Base-by-base conservation (phyloP, 1,140 invertebrate species). In the Micrasema minimum region DNA sequence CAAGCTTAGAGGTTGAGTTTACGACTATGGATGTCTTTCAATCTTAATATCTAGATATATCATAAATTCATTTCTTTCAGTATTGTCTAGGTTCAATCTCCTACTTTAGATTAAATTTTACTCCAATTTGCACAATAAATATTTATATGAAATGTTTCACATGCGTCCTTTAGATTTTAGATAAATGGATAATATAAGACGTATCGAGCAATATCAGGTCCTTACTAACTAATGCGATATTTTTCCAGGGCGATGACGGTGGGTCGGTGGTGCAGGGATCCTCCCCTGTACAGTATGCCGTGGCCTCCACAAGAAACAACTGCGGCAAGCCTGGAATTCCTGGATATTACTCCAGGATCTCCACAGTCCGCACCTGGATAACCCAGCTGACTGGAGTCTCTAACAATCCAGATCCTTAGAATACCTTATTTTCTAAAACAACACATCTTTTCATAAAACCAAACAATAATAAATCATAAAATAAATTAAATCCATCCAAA, bases 231-330 rank as follows among this genome's bases (percentile, higher is more conserved):
- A n/a, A n/a, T n/a, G n/a, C 26, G 7, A 31, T 31, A 4, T 31
- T 31, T 35, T 51, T 74, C 22, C 37, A 75, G 74, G 71, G 71
- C 55, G 74, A 75, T 68, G 72, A 66, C 26, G 74, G 74, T 67
- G 71, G 74, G 16, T 71, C 74, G 64, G 66, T 35, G 41, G 68
- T 72, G 5, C 71, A 75, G 50, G 72, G 69, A 37, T 57, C 64
- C 12, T 16, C 55, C 4, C 10, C 9, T 2, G 48, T 72, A 0
- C 74, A 75, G 66, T 72, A 70, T 31, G 74, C 16, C 31, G 16
- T 72, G 43, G 74, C 72, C 7, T 67, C 74, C 12, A 71, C 71
- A 14, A 71, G 74, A 18, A 11, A 37, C 37, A 67, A 66, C 26
- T 75, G 74, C 45, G 23, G 38, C 10, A 14, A 43, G 11, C 71